Base-by-base conservation (phyloP, 2,113 vertebrate species). In the Notechis scutatus region DNA sequence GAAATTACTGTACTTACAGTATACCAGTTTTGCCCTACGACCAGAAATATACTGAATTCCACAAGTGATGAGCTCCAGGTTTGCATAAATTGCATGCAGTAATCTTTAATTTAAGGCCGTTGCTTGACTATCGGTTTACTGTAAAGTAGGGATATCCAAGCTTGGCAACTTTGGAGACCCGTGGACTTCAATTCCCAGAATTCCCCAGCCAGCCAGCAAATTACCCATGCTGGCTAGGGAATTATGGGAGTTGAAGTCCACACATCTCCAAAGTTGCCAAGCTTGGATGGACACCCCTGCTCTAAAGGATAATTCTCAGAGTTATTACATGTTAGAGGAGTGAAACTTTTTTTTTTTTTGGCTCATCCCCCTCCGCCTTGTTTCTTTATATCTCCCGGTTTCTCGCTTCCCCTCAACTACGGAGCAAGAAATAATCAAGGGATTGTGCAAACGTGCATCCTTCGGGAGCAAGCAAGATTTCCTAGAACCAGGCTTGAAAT, bases 301-400 rank as follows among this genome's bases (percentile, higher is more conserved):
- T 64, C 3, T n/a, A 59, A 24, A 14, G 5, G 3, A 57, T 85
- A 29, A 18, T n/a, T 85, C 42, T 47, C 42, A 24, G 29, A 20
- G 2, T 85, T 87, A 24, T 54, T 55, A 12, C 2, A 14, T 20
- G 57, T 54, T 11, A 87, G 47, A 8, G 55, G 20, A 4, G 52
- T 9, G 69, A 85, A 29, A 18, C 64, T 12, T 54, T 74, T 29
- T 26, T 24, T 23, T 64, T 34, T 69, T 69, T 69, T 56, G 23
- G 8, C 20, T 52, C 5, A 2, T 50, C 26, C 54, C 54, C 12
- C 15, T 23, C 21, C 7, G 0, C 20, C 1, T 23, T 47, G 29
- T 56, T 59, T 15, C 9, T 50, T 61, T 29, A 26, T 57, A 21
- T 50, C 12, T 61, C 55, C 12, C 42, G 9, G 9, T 57, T 81